These are phyloP conservation scores for Uropetala carovei DNA, from an alignment of 2,888 invertebrate species.

Conservation along the genomic window DNA sequence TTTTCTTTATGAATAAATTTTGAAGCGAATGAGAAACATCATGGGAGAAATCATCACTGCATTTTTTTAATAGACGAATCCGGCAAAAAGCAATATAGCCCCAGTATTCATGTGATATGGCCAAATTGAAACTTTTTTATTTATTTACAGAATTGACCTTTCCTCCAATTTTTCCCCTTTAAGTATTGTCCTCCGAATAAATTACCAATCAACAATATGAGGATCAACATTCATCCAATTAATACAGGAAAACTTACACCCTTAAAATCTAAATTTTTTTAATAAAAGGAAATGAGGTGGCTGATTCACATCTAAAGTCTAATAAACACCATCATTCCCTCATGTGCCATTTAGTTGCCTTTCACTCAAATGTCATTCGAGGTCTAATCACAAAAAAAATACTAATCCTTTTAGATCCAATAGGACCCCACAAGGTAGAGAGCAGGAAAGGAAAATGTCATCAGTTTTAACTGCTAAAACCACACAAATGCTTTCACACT, in stretches of 20 bases:
- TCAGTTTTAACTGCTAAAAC: slow-evolving; percentile 51
- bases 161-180: slow-evolving; percentile 32
- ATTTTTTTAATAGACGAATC: not conserved
- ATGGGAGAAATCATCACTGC: slow-evolving; percentile 36
- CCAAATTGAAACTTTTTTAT: slow-evolving; percentile 25
- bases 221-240: slow-evolving; percentile 63
- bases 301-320: slow-evolving; percentile 8
- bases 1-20: slow-evolving; percentile 38
- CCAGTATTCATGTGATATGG: slow-evolving; percentile 37
- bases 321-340: slow-evolving; percentile 41
- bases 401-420: slow-evolving; percentile 27
- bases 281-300: slow-evolving; percentile 24
- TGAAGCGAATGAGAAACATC: not conserved
- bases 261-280: slow-evolving; percentile 39
- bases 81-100: slow-evolving; percentile 38
- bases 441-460: slow-evolving; percentile 52
- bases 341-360: slow-evolving; percentile 42
- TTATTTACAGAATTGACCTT: slow-evolving; percentile 59
- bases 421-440: slow-evolving; percentile 37
- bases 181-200: slow-evolving; percentile 61
- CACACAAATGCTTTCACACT: slow-evolving; percentile 36
- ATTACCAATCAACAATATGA: slow-evolving; percentile 51
- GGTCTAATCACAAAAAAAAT: slow-evolving; percentile 47
- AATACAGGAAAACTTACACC: slow-evolving; percentile 62
- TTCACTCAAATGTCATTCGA: slow-evolving; percentile 16